A percentile compares a stretch with the other conserved stretches of the same genome.
These are phyloP conservation scores for Callyntrura guangdongensis DNA, from an alignment of 2,888 invertebrate species.

Conservation along the genomic window DNA sequence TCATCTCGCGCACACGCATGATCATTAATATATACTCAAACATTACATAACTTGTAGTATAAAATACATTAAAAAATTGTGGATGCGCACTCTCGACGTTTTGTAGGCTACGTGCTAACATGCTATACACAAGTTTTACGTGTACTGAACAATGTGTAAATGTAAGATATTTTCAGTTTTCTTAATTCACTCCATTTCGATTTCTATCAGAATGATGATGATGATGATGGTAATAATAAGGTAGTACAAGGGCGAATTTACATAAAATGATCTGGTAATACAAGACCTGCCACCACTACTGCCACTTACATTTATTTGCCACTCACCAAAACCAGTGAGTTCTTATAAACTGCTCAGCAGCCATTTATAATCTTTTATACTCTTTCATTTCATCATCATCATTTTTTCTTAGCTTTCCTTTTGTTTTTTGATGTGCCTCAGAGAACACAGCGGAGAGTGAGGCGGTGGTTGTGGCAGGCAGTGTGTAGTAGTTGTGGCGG, in stretches of 20 bases:
- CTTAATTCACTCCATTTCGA: conserved; percentile 63
- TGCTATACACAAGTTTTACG: background rate
- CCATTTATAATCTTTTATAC: conserved; percentile 48
- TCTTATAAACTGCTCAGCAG: background rate
- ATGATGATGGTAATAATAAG: conserved; percentile 14
- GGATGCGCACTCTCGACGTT: background rate
- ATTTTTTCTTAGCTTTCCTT: conserved; percentile 48
- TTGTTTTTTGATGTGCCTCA: conserved; percentile 48
- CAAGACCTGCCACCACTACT: conserved; percentile 8
- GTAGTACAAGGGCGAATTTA: conserved; percentile 54
- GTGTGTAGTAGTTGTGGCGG: conserved; percentile 39
- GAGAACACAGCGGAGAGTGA: background rate
- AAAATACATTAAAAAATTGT: conserved; percentile 45
- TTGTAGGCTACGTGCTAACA: too few relatives aligned
- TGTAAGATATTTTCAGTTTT: conserved; percentile 40
- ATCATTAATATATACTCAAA: conserved; percentile 23
- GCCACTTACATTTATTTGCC: conserved; percentile 8
- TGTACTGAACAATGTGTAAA: background rate
- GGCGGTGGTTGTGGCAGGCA: conserved; percentile 20
- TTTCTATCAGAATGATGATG: conserved; percentile 20
- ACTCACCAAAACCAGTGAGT: background rate
- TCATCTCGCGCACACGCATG: conserved; percentile 69
- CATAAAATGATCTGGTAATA: conserved; percentile 61
- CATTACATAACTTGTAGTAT: background rate
- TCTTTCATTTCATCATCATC: conserved; percentile 40